These are phyloP conservation scores for Lethrus apterus DNA, from an alignment of 1,140 invertebrate genomes.

Conservation along the genomic window DNA sequence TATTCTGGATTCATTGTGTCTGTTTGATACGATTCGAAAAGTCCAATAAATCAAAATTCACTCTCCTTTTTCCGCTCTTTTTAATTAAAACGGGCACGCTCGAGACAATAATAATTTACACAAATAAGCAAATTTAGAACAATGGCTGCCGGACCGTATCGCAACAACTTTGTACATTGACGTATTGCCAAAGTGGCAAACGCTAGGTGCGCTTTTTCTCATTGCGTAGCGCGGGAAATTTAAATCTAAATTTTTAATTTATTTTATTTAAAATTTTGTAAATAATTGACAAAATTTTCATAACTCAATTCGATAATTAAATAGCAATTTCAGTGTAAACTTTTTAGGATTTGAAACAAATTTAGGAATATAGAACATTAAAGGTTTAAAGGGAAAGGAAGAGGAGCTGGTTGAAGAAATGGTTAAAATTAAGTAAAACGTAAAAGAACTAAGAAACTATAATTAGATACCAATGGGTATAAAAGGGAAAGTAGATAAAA, in stretches of 20 bases:
- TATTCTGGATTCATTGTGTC: constrained; percentile 41
- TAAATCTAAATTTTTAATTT: constrained; percentile 7
- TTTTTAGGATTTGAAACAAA: background rate
- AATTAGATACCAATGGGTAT: no score
- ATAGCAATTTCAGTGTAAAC: background rate
- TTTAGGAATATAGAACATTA: no score
- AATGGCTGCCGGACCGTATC: constrained; percentile 23
- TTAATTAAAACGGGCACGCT: no score
- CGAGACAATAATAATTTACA: constrained; percentile 9
- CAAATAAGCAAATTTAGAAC: constrained; percentile 23
- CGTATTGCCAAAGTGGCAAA: constrained; percentile 26
- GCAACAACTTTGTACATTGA: constrained; percentile 17
- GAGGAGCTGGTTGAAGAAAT: constrained; percentile 7
- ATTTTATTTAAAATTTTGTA: background rate
- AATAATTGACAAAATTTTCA: constrained; percentile 1
- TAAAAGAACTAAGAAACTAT: no score
- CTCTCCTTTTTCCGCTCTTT: no score
- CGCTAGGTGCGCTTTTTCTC: constrained; percentile 6
- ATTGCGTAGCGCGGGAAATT: constrained; percentile 1
- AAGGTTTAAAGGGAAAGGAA: no score
- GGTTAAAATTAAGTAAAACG: background rate
- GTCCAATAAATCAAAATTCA: constrained; percentile 5
- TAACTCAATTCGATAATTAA: background rate
- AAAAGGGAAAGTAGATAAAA: no score
- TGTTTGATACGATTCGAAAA: constrained; percentile 1